Percentiles rank a stretch among this genome's conserved stretches.
Evolutionary conservation across 2,113 vertebrate species (phyloP).

Genomic region (Paraplagusia blochii): DNA sequence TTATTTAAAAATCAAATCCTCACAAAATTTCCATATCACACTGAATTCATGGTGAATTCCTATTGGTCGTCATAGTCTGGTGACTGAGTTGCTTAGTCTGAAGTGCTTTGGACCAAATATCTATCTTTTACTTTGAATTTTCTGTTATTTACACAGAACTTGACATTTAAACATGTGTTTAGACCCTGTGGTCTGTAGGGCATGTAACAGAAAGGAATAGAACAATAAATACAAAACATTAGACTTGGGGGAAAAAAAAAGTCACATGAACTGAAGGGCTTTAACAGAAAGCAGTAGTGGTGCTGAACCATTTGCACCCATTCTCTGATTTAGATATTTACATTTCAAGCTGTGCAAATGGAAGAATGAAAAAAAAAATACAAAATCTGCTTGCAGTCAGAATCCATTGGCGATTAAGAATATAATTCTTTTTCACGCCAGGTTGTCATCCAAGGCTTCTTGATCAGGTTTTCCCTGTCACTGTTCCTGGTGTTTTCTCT

Average conservation of each 20-base stretch:
- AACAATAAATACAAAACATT: slow-evolving; percentile 66
- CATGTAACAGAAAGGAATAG: slow-evolving; percentile 36
- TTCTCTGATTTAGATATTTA: neutral
- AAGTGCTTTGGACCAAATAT: too few relatives aligned
- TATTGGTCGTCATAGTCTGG: too few relatives aligned
- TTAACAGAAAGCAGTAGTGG: slow-evolving; percentile 11
- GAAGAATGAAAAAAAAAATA: neutral
- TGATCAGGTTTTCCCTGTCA: slow-evolving; percentile 75
- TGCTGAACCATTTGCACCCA: slow-evolving; percentile 8
- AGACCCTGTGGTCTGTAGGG: too few relatives aligned
- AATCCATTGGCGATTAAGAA: slow-evolving; percentile 73
- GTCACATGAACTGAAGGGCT: slow-evolving; percentile 26
- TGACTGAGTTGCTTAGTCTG: too few relatives aligned
- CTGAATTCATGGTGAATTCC: too few relatives aligned
- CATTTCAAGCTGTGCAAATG: neutral
- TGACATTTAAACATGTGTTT: too few relatives aligned
- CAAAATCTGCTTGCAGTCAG: slow-evolving; percentile 35
- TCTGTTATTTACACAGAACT: too few relatives aligned
- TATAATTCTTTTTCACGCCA: slow-evolving; percentile 91
- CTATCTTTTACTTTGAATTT: too few relatives aligned
- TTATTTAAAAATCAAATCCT: too few relatives aligned
- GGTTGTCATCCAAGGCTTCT: slow-evolving; percentile 92
- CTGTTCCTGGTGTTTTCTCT: slow-evolving; percentile 75
- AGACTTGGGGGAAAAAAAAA: slow-evolving; percentile 17
- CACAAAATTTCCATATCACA: too few relatives aligned